Percentiles rank a stretch among this genome's conserved stretches.
These are phyloP conservation scores for Caranx melampygus DNA, from an alignment of 2,113 vertebrate genomes.

Conservation along the genomic window DNA sequence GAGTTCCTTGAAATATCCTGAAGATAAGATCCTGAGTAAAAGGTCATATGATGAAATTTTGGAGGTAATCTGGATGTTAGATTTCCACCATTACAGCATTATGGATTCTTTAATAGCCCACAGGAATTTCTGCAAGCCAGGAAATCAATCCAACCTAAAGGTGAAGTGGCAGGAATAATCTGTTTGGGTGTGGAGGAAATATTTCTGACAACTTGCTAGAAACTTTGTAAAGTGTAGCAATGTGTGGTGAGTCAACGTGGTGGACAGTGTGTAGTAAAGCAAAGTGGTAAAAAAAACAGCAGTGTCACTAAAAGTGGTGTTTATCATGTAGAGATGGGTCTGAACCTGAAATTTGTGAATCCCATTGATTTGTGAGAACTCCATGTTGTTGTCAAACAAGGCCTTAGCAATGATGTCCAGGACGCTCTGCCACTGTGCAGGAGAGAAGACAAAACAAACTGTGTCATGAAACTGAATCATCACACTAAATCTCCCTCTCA, in stretches of 20 bases:
- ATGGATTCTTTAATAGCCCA: no score
- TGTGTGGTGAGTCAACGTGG: neutral
- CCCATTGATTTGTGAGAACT: slow-evolving; percentile 96
- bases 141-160: no score
- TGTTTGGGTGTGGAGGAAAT: no score
- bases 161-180: no score
- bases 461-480: slow-evolving; percentile 21
- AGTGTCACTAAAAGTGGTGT: neutral
- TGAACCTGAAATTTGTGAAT: slow-evolving; percentile 97
- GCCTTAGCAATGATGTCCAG: slow-evolving; percentile 99
- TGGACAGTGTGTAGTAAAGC: neutral
- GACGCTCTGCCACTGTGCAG: slow-evolving; percentile 93
- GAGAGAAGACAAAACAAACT: slow-evolving; percentile 6
- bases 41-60: no score
- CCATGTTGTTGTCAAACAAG: slow-evolving; percentile 95
- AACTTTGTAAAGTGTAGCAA: no score
- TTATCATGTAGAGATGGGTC: neutral
- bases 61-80: no score
- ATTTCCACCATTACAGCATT: no score
- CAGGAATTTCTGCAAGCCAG: no score
- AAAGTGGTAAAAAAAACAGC: neutral
- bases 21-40: no score
- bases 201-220: no score
- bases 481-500: slow-evolving; percentile 4
- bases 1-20: no score